Percentiles rank a stretch among this genome's conserved stretches.
Conservation (phyloP, 2,113 vertebrate species). For the Hassar affinis region DNA sequence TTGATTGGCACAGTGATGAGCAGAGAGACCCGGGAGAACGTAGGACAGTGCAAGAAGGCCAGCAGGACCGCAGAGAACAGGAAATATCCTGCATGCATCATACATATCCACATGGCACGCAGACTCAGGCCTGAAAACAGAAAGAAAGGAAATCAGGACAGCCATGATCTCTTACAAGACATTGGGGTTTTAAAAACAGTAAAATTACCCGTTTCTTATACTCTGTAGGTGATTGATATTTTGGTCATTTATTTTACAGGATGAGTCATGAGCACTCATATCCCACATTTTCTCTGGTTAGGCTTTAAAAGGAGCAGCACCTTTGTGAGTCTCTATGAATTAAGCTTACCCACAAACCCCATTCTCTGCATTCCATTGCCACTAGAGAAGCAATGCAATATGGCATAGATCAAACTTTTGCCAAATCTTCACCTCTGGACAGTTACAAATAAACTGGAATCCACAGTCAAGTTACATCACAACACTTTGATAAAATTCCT, state of each 20-base stretch:
- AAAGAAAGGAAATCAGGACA: neutral
- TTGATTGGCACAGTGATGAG: conserved; percentile 74
- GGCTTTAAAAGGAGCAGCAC: neutral
- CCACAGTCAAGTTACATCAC: neutral
- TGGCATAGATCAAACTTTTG: neutral
- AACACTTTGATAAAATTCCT: neutral
- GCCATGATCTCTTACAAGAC: neutral
- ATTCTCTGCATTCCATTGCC: neutral
- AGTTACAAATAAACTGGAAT: neutral
- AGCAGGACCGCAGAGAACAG: conserved; percentile 67
- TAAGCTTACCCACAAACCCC: neutral
- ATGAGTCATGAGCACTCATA: neutral
- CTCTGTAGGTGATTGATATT: neutral
- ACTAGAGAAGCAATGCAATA: neutral
- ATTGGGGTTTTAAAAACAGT: neutral
- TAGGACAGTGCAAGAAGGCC: conserved; percentile 72
- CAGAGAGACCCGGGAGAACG: conserved; percentile 62
- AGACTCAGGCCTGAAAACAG: conserved; percentile 67
- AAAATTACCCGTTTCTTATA: neutral
- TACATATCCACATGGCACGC: conserved; percentile 68
- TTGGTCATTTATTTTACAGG: neutral
- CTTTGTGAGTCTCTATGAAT: neutral
- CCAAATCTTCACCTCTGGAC: neutral
- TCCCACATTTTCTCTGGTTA: neutral
- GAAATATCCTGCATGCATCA: conserved; percentile 69